These are phyloP conservation scores for Lamproptera curius DNA, from an alignment of 2,888 invertebrate genomes.

Conservation along the genomic window DNA sequence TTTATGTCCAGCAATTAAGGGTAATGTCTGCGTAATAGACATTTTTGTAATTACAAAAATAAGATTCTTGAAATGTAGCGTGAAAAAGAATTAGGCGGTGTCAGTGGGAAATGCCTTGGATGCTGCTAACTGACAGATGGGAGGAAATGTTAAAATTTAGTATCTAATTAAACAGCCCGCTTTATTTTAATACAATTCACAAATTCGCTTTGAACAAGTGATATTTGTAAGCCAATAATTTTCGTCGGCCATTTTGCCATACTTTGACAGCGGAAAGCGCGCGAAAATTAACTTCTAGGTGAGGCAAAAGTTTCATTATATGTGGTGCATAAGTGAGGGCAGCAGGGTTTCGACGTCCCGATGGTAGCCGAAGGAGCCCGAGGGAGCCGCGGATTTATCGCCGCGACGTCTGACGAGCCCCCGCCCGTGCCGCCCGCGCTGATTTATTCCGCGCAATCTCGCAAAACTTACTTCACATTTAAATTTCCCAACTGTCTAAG, in stretches of 20 bases:
- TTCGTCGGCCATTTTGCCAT: too few species aligned
- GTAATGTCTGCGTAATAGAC: slow-evolving; percentile 77
- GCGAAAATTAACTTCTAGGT: slow-evolving; percentile 6
- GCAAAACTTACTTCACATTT: slow-evolving; percentile 79
- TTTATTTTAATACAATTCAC: slow-evolving; percentile 22
- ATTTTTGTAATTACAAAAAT: slow-evolving; percentile 79
- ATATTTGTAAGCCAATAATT: slow-evolving; percentile 10
- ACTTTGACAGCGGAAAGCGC: not conserved
- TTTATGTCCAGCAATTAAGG: slow-evolving; percentile 79
- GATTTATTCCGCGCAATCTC: slow-evolving; percentile 77
- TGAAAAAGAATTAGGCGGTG: slow-evolving; percentile 75
- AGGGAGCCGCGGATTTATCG: slow-evolving; percentile 74
- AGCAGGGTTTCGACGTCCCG: slow-evolving; percentile 29
- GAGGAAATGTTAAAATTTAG: slow-evolving; percentile 48
- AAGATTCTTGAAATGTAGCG: slow-evolving; percentile 78
- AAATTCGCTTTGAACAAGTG: not conserved
- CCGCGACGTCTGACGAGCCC: slow-evolving; percentile 44
- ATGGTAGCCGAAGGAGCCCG: slow-evolving; percentile 56
- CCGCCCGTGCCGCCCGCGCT: slow-evolving; percentile 53
- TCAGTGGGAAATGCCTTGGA: slow-evolving; percentile 63
- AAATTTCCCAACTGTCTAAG: slow-evolving; percentile 79
- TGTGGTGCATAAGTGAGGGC: slow-evolving; percentile 55
- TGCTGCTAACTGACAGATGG: slow-evolving; percentile 55
- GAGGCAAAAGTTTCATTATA: slow-evolving; percentile 23
- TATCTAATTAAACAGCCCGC: slow-evolving; percentile 30